phyloP scores from a whole-genome alignment of 2,113 vertebrate genomes.

The Fregetta grallaria region DNA sequence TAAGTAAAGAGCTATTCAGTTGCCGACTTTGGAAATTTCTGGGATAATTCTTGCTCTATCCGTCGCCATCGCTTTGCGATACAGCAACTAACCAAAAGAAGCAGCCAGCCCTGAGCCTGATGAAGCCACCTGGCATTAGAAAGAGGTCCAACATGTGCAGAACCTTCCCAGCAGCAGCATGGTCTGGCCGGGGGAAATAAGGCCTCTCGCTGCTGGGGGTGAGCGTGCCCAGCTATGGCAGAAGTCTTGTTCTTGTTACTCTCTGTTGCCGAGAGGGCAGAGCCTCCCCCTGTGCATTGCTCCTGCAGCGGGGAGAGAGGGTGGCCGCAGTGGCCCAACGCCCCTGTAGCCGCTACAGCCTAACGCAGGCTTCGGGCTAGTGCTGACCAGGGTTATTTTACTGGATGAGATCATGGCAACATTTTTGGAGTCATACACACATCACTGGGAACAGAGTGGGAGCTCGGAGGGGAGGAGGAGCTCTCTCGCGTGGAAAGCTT shows the following conservation, averaged over 20 bases:
- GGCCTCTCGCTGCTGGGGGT: background rate
- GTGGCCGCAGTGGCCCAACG: background rate
- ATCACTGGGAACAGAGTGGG: background rate
- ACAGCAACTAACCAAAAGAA: background rate
- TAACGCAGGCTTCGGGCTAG: background rate
- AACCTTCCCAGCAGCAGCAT: background rate
- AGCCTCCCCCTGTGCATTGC: background rate
- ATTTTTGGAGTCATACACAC: background rate
- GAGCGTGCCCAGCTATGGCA: rapidly evolving
- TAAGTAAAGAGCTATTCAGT: background rate
- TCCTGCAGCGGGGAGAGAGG: background rate
- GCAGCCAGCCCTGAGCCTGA: background rate
- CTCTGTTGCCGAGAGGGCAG: background rate
- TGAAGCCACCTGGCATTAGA: background rate
- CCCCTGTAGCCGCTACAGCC: background rate
- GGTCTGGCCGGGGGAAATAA: rapidly evolving
- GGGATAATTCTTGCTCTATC: background rate
- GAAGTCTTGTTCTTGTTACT: background rate
- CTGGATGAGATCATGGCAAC: background rate
- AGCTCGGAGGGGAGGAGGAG: background rate
- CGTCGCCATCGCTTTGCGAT: background rate
- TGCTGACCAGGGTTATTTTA: background rate
- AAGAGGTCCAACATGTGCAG: background rate
- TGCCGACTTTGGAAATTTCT: background rate
- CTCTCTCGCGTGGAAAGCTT: background rate